Percentiles rank a stretch among this genome's conserved stretches.
These are phyloP conservation scores for Takifugu flavidus DNA, from an alignment of 2,113 vertebrate genomes.

Conservation along the genomic window DNA sequence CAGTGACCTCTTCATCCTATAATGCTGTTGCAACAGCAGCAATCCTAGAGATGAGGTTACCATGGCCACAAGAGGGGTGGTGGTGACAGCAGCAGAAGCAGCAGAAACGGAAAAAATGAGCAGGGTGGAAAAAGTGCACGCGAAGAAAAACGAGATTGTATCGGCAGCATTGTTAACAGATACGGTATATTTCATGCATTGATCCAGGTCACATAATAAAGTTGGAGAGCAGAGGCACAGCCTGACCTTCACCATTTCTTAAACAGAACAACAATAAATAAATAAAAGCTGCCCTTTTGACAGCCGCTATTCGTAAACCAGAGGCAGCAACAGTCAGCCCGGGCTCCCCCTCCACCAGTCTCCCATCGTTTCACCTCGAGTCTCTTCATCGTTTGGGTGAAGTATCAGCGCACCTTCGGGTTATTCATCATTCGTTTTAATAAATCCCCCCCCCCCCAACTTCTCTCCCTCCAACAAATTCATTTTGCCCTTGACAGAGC, in stretches of 20 bases:
- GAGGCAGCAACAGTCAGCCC: constrained; percentile 45
- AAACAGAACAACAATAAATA: constrained; percentile 79
- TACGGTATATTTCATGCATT: constrained; percentile 75
- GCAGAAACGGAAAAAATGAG: constrained; percentile 25
- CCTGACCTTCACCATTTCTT: constrained; percentile 80
- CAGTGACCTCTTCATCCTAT: constrained; percentile 48
- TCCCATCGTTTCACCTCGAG: constrained; percentile 44
- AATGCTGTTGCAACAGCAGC: constrained; percentile 25
- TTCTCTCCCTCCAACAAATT: constrained; percentile 64
- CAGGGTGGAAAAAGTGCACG: constrained; percentile 22
- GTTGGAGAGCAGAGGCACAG: constrained; percentile 64
- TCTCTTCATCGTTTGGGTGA: constrained; percentile 53
- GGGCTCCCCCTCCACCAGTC: constrained; percentile 44
- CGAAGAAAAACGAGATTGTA: constrained; percentile 50
- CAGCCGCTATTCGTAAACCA: constrained; percentile 67
- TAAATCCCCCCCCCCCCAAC: constrained; percentile 56
- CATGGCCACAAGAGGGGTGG: constrained; percentile 47
- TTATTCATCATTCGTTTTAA: constrained; percentile 73
- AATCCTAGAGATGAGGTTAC: constrained; percentile 50
- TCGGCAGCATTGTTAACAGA: constrained; percentile 75
- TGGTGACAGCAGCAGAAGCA: constrained; percentile 31
- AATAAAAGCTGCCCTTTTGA: constrained; percentile 74
- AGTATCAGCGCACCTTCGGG: constrained; percentile 69
- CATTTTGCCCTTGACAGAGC: constrained; percentile 67
- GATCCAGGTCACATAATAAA: constrained; percentile 70